Evolutionary conservation across 2,888 invertebrate species (phyloP).

Genomic region (Melanophora roralis): DNA sequence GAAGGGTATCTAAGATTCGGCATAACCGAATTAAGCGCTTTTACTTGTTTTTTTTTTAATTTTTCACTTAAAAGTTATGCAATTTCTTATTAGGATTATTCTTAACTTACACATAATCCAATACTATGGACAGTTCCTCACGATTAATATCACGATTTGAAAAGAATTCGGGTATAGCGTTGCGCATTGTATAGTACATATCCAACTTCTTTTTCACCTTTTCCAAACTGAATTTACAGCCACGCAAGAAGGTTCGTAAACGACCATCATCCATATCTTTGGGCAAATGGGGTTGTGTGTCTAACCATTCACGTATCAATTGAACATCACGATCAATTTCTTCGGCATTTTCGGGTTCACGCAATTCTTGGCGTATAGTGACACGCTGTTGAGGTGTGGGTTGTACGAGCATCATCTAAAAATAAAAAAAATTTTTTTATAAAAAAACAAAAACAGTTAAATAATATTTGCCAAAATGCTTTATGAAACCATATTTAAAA

Average conservation of each 20-base stretch:
- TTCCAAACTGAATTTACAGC: conserved; percentile 91
- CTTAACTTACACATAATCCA: conserved; percentile 82
- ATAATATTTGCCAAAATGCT: no score
- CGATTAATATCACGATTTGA: conserved; percentile 85
- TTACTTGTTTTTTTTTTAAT: no score
- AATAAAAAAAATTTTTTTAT: not conserved
- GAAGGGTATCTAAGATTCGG: no score
- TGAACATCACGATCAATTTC: conserved; percentile 81
- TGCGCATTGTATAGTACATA: conserved; percentile 92
- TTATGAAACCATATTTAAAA: no score
- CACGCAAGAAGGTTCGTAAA: conserved; percentile 88
- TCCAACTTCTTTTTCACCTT: conserved; percentile 90
- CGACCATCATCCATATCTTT: conserved; percentile 85
- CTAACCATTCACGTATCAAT: conserved; percentile 83
- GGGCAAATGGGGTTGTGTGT: conserved; percentile 83
- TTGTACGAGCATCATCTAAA: conserved; percentile 81
- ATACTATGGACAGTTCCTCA: conserved; percentile 84
- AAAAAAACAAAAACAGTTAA: not conserved
- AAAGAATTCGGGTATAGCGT: conserved; percentile 90
- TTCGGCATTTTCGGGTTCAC: conserved; percentile 80
- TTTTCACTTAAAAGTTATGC: no score
- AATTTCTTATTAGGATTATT: no score
- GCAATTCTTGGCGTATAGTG: conserved; percentile 83
- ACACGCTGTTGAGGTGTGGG: conserved; percentile 84
- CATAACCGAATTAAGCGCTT: no score